Conservation (phyloP, 2,113 vertebrate genomes). For the Casuarius casuarius region DNA sequence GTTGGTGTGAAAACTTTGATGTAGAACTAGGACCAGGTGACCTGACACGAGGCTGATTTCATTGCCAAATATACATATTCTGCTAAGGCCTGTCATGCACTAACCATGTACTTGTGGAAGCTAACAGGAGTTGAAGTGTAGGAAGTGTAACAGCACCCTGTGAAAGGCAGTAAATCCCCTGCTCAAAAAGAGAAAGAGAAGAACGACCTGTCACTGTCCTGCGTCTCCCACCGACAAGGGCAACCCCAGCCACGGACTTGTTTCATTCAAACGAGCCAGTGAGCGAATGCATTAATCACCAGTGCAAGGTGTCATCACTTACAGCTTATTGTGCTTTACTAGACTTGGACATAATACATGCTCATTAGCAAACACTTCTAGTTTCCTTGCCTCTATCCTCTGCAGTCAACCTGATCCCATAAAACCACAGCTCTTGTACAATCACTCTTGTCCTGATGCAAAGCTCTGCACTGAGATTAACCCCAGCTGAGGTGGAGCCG, state of each 20-base stretch:
- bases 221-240: accelerated
- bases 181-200: neutral
- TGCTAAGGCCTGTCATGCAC: neutral
- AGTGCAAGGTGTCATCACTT: accelerated
- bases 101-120: neutral
- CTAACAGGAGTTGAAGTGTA: neutral
- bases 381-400: neutral
- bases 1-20: neutral
- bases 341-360: neutral
- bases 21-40: neutral
- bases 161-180: too few species aligned
- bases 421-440: neutral
- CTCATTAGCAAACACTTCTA: neutral
- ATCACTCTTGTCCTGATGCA: neutral
- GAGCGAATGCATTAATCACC: accelerated
- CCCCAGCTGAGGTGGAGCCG: neutral
- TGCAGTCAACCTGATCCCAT: neutral
- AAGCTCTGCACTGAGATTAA: neutral
- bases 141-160: neutral
- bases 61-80: neutral
- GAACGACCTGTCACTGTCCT: neutral
- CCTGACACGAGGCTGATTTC: neutral
- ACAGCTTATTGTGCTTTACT: neutral
- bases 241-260: neutral
- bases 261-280: neutral